Conservation (phyloP, 1,140 invertebrate species). For the Apis florea region DNA sequence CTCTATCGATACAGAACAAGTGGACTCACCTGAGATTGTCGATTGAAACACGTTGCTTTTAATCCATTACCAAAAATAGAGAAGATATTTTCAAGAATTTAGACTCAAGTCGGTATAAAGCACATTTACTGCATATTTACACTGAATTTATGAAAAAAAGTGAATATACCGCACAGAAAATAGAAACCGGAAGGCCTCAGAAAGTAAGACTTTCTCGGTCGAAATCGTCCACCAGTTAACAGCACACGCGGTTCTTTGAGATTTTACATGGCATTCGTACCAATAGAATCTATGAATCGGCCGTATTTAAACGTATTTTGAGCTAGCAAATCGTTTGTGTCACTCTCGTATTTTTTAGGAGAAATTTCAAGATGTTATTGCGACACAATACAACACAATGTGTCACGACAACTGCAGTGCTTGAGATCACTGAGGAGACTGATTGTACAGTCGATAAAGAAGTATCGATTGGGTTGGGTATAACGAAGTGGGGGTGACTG, state of each 20-base stretch:
- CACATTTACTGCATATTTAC: slow-evolving; percentile 25
- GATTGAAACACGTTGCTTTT: slow-evolving; percentile 19
- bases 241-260: slow-evolving; percentile 5
- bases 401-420: slow-evolving; percentile 38
- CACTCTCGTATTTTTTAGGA: not conserved
- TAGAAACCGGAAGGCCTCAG: slow-evolving; percentile 17
- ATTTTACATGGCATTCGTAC: slow-evolving; percentile 31
- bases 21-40: slow-evolving; percentile 35
- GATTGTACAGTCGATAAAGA: slow-evolving; percentile 37
- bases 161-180: slow-evolving; percentile 9
- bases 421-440: slow-evolving; percentile 26
- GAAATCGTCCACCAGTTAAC: slow-evolving; percentile 27
- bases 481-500: not conserved
- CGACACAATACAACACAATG: slow-evolving; percentile 44
- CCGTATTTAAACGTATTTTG: not conserved
- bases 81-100: not conserved
- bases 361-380: slow-evolving; percentile 24
- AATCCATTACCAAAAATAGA: slow-evolving; percentile 23
- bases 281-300: not conserved
- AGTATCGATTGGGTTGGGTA: slow-evolving; percentile 14
- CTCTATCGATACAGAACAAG: slow-evolving; percentile 15
- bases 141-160: not conserved
- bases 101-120: not conserved
- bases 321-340: not conserved
- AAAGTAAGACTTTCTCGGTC: slow-evolving; percentile 34